These are phyloP conservation scores for Gobio gobio DNA, from an alignment of 2,113 vertebrate genomes.

Conservation along the genomic window DNA sequence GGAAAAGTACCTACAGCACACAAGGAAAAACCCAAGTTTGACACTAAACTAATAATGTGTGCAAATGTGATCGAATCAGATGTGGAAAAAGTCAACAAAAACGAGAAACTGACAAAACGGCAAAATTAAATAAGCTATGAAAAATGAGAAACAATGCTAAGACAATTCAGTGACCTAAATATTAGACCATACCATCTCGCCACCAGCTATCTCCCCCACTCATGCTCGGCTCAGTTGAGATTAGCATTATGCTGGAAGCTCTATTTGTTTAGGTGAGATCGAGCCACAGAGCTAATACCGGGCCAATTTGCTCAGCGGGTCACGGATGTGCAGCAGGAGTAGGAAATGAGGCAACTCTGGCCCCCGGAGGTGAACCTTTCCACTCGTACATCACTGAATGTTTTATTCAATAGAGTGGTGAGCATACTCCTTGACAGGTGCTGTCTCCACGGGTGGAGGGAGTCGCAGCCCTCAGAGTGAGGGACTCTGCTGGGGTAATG, in stretches of 20 bases:
- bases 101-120: slow-evolving; percentile 25
- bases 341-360: slow-evolving; percentile 78
- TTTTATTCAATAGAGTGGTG: slow-evolving; percentile 81
- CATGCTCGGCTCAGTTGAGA: slow-evolving; percentile 76
- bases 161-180: slow-evolving; percentile 74
- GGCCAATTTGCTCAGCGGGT: slow-evolving; percentile 80
- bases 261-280: slow-evolving; percentile 80
- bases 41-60: background rate
- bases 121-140: slow-evolving; percentile 25
- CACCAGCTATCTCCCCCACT: slow-evolving; percentile 61
- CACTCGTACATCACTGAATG: slow-evolving; percentile 81
- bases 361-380: slow-evolving; percentile 75
- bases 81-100: slow-evolving; percentile 25
- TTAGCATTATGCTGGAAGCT: slow-evolving; percentile 73
- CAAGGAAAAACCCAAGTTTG: background rate
- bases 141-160: slow-evolving; percentile 34
- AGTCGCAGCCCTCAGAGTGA: slow-evolving; percentile 68
- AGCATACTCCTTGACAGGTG: slow-evolving; percentile 76
- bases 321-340: slow-evolving; percentile 73
- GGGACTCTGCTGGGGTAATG: slow-evolving; percentile 72
- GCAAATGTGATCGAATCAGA: background rate
- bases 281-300: slow-evolving; percentile 79
- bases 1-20: background rate
- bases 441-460: slow-evolving; percentile 62
- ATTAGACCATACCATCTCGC: slow-evolving; percentile 64